Conservation (phyloP, 2,113 vertebrate species). For the Pterocles gutturalis region DNA sequence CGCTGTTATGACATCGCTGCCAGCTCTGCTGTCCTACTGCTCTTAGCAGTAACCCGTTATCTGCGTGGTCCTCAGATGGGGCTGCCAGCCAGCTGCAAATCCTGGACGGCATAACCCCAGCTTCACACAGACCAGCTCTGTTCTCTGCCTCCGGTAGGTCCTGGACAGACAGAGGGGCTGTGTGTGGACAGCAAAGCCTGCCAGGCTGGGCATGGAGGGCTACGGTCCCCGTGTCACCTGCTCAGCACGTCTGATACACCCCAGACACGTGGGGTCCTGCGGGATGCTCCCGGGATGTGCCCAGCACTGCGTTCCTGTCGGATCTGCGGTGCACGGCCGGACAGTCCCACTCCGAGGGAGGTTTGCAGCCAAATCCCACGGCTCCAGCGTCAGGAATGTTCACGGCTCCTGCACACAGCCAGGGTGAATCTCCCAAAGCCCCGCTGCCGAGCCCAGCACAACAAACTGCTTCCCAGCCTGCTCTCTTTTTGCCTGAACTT, state of each 20-base stretch:
- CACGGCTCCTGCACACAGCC: accelerated
- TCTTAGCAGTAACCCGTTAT: not conserved
- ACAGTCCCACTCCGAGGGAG: not conserved
- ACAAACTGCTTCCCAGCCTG: not conserved
- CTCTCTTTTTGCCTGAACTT: not conserved
- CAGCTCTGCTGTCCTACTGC: not conserved
- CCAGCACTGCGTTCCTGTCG: accelerated
- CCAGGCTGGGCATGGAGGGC: not conserved
- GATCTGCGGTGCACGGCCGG: accelerated
- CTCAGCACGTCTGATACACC: accelerated
- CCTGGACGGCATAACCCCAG: not conserved
- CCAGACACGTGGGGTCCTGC: accelerated
- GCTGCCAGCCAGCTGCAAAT: not conserved
- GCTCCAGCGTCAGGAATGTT: not conserved
- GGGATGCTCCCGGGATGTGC: not conserved
- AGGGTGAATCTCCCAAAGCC: not conserved
- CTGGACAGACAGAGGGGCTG: not conserved
- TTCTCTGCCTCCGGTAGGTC: not conserved
- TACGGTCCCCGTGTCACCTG: accelerated
- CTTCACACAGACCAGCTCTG: not conserved
- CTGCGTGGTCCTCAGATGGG: accelerated
- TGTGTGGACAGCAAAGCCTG: not conserved
- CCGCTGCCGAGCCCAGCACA: not conserved
- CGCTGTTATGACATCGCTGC: not conserved
- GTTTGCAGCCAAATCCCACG: accelerated